Evolutionary conservation across 2,797 vertebrate genomes (phyloP).

Genomic region (Todus mexicanus): DNA sequence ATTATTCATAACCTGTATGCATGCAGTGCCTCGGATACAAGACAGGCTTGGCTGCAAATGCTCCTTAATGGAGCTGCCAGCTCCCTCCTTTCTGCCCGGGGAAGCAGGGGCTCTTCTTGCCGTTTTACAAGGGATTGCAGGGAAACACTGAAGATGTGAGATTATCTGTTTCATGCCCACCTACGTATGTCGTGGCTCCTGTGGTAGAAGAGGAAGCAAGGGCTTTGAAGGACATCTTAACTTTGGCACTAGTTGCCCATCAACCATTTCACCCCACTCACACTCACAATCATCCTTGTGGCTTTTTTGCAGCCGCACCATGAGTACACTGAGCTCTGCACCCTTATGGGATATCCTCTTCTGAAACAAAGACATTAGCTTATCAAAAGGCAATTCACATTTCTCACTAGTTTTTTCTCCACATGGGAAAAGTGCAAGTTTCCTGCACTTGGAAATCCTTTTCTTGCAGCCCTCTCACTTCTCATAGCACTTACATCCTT

Average conservation of each 20-base stretch:
- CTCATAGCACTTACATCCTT: neutral
- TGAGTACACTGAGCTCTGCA: neutral
- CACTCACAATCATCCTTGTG: neutral
- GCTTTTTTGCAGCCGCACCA: neutral
- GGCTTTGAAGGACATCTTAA: neutral
- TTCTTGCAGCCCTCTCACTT: neutral
- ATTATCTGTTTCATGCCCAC: neutral
- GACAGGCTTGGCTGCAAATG: neutral
- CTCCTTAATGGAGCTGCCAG: neutral
- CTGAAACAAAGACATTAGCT: neutral
- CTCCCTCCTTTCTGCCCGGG: neutral
- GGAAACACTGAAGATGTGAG: neutral
- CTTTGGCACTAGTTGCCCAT: neutral
- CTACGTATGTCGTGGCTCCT: neutral
- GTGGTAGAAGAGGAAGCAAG: neutral
- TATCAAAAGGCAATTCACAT: neutral
- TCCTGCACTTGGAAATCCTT: neutral
- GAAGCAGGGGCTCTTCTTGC: neutral
- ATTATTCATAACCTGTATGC: conserved; percentile 25
- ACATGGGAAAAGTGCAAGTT: neutral
- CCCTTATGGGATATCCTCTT: neutral
- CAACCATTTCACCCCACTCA: fast-evolving
- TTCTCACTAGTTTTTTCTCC: neutral
- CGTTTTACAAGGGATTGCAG: neutral
- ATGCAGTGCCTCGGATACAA: neutral